Percentiles rank a stretch among this genome's conserved stretches.
phyloP scores from a whole-genome alignment of 2,113 vertebrate genomes.

The Ochotona princeps region DNA sequence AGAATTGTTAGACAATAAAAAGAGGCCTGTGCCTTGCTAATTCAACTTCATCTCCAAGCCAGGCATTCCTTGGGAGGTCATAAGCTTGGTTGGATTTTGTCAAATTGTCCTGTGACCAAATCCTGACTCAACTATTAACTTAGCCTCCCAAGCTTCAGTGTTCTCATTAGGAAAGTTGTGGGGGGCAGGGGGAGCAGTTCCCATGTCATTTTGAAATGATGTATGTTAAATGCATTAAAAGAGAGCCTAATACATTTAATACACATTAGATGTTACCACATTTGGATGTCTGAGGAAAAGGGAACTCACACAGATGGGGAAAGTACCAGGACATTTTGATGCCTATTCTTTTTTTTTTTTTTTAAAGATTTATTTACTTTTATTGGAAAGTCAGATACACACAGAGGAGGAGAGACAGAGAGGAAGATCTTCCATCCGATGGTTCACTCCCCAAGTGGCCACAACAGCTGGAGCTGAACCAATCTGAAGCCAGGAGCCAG shows the following conservation, averaged over 20 bases:
- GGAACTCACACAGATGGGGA: not conserved
- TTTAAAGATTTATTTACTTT: too few relatives aligned
- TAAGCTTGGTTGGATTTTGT: not conserved
- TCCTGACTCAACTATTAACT: conserved; percentile 39
- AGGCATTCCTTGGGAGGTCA: not conserved
- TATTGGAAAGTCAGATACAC: too few relatives aligned
- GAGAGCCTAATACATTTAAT: not conserved
- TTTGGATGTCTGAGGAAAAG: conserved; percentile 18
- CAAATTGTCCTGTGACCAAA: not conserved
- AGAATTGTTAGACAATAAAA: not conserved
- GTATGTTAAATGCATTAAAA: not conserved
- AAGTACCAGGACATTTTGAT: not conserved
- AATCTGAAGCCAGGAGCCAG: too few relatives aligned
- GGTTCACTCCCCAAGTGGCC: too few relatives aligned
- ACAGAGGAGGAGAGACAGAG: too few relatives aligned
- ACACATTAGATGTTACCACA: not conserved
- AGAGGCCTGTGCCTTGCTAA: not conserved
- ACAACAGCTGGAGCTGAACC: too few relatives aligned
- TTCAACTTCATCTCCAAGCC: conserved; percentile 7
- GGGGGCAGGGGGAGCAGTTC: not conserved
- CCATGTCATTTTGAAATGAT: not conserved
- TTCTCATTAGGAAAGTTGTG: not conserved
- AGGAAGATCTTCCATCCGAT: too few relatives aligned
- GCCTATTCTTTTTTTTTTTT: not conserved
- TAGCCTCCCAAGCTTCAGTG: not conserved